Conservation (phyloP, 1,140 invertebrate species). For the Battus philenor region DNA sequence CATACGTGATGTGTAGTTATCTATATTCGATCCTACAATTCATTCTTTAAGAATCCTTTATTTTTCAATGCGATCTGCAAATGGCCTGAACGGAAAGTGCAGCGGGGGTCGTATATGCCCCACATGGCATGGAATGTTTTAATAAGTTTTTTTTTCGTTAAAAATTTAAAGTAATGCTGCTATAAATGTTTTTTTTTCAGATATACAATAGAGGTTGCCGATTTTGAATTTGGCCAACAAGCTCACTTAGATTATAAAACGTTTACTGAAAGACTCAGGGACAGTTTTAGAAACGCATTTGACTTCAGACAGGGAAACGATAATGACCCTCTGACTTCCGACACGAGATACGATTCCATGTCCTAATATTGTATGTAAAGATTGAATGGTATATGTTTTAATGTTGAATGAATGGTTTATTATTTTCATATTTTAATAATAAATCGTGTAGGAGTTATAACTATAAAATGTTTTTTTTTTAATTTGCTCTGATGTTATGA, state of each 20-base stretch:
- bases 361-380: constrained; percentile 37
- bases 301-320: constrained; percentile 64
- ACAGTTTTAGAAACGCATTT: constrained; percentile 83
- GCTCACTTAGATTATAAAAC: constrained; percentile 90
- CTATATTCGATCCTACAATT: too few species aligned
- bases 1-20: too few species aligned
- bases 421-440: background rate
- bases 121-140: too few species aligned
- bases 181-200: constrained; percentile 61
- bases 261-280: constrained; percentile 85
- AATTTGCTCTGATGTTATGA: background rate
- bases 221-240: constrained; percentile 89
- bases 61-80: too few species aligned
- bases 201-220: constrained; percentile 88
- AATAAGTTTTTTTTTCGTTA: too few species aligned
- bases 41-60: too few species aligned
- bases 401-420: background rate
- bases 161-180: too few species aligned
- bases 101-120: too few species aligned
- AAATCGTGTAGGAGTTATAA: background rate
- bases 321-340: constrained; percentile 44
- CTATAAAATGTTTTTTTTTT: background rate
- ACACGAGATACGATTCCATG: constrained; percentile 72
- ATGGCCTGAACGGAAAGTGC: too few species aligned
- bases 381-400: background rate